These are phyloP conservation scores for Meganola albula DNA, from an alignment of 2,888 invertebrate genomes.

Conservation along the genomic window DNA sequence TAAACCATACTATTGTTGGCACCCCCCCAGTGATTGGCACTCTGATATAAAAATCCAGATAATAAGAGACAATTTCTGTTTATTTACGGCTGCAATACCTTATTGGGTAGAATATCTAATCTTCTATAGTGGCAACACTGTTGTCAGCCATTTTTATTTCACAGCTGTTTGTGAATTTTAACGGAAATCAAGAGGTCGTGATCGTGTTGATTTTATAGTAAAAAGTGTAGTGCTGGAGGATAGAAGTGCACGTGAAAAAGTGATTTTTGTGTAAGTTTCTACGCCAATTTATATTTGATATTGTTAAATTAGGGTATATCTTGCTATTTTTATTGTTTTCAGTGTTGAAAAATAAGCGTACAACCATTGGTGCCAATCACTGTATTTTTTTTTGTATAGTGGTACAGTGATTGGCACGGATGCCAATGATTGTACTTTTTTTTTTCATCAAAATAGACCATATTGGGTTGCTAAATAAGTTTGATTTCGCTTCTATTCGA, in stretches of 20 bases:
- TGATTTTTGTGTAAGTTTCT: conserved; percentile 17
- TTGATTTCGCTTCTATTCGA: conserved; percentile 14
- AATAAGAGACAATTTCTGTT: conserved; percentile 16
- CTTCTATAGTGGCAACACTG: conserved; percentile 13
- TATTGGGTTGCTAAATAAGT: conserved; percentile 17
- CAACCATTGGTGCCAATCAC: conserved; percentile 11
- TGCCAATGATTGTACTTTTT: conserved; percentile 18
- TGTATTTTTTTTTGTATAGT: no score
- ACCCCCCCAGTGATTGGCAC: conserved; percentile 14
- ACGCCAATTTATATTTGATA: conserved; percentile 14
- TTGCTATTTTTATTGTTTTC: no score
- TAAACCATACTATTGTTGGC: conserved; percentile 17
- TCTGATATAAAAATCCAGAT: conserved; percentile 12
- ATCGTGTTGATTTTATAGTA: conserved; percentile 12
- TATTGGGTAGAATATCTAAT: conserved; percentile 16
- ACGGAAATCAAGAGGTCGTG: conserved; percentile 9
- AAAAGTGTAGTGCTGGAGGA: conserved; percentile 15
- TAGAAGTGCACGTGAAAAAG: conserved; percentile 14
- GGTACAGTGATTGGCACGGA: no score
- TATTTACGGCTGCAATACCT: conserved; percentile 16
- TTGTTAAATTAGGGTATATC: conserved; percentile 16
- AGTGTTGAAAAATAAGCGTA: conserved; percentile 16
- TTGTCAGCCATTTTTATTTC: conserved; percentile 13
- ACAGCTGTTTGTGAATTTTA: conserved; percentile 10
- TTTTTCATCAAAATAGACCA: conserved; percentile 17